phyloP scores from a whole-genome alignment of 1,140 invertebrate genomes.

The Megalopta genalis region DNA sequence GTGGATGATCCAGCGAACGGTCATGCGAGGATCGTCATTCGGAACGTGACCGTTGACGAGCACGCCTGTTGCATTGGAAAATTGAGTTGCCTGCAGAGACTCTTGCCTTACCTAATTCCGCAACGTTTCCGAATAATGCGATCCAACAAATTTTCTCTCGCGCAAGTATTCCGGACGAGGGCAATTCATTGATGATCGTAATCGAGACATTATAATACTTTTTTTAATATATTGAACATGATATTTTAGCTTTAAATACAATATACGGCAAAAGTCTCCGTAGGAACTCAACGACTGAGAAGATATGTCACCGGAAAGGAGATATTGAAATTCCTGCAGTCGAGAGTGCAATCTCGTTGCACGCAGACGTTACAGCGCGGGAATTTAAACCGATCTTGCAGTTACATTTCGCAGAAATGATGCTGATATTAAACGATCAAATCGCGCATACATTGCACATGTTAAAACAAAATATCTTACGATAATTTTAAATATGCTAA shows the following conservation, averaged over 20 bases:
- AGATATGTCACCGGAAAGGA: neutral
- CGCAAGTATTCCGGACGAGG: neutral
- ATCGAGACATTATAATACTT: too few species aligned
- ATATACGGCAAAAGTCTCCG: conserved; percentile 6
- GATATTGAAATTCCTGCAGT: neutral
- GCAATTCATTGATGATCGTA: too few species aligned
- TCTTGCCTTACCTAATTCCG: too few species aligned
- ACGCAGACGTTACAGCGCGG: too few species aligned
- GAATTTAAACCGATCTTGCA: neutral
- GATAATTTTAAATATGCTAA: too few species aligned
- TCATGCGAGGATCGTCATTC: neutral
- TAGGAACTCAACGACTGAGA: neutral
- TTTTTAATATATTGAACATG: neutral
- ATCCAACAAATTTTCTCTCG: neutral
- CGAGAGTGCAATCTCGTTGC: neutral
- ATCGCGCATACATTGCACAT: too few species aligned
- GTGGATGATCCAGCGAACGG: neutral
- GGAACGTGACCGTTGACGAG: conserved; percentile 1
- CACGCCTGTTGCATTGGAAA: neutral
- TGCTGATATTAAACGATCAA: too few species aligned
- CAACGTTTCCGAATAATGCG: neutral
- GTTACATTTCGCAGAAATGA: too few species aligned
- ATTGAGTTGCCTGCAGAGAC: neutral
- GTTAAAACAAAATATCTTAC: too few species aligned
- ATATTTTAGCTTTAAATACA: neutral